These are phyloP conservation scores for Campoletis raptor DNA, from an alignment of 2,888 invertebrate genomes.

Conservation along the genomic window DNA sequence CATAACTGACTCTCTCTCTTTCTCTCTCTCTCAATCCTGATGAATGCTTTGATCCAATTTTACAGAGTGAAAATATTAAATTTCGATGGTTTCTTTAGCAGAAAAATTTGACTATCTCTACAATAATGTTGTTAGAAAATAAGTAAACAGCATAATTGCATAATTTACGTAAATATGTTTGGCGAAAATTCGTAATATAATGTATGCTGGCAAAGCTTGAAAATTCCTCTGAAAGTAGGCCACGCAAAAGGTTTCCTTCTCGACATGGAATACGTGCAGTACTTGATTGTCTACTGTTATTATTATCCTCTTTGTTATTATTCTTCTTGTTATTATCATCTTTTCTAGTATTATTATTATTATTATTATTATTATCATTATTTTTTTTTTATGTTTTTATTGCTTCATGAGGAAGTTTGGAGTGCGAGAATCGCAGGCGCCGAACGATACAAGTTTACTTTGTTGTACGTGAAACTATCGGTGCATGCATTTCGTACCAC, in stretches of 20 bases:
- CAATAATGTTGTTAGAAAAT: not conserved
- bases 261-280: not conserved
- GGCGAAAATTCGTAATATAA: not conserved
- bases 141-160: not conserved
- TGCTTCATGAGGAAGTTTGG: constrained; percentile 24
- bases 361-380: constrained; percentile 27
- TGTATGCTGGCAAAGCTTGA: not conserved
- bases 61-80: not conserved
- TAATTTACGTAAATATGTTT: constrained; percentile 5
- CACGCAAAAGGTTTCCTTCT: not conserved
- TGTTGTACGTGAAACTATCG: not conserved
- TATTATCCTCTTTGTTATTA: constrained; percentile 21
- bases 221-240: constrained; percentile 23
- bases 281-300: constrained; percentile 27
- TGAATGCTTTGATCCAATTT: not conserved
- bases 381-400: too few relatives aligned
- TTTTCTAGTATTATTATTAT: not conserved
- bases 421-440: constrained; percentile 24
- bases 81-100: not conserved
- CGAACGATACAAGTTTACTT: constrained; percentile 32
- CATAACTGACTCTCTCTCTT: not conserved
- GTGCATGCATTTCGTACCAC: not conserved
- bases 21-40: not conserved
- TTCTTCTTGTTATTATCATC: constrained; percentile 16
- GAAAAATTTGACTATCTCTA: not conserved